These are phyloP conservation scores for Pegoplata infirma DNA, from an alignment of 2,888 invertebrate species.

Conservation along the genomic window DNA sequence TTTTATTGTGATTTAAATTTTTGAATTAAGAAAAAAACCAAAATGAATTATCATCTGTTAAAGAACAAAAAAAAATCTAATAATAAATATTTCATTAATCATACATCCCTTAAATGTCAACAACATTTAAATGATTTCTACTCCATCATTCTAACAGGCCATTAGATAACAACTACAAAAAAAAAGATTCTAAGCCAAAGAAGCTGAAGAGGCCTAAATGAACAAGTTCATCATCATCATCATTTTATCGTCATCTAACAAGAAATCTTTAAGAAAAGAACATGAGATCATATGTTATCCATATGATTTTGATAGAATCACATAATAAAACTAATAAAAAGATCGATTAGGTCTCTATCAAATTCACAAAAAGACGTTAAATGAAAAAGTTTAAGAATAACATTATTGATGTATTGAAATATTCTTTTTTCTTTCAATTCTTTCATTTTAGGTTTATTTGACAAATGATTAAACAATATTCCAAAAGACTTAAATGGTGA, in stretches of 20 bases:
- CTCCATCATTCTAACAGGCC: not conserved
- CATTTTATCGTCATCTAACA: too few species aligned
- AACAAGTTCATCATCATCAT: not conserved
- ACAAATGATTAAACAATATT: constrained; percentile 23
- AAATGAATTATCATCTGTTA: constrained; percentile 15
- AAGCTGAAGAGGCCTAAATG: not conserved
- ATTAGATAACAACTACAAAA: not conserved
- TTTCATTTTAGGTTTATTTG: too few species aligned
- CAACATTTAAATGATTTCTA: constrained; percentile 35
- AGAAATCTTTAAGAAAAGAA: not conserved
- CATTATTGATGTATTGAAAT: constrained; percentile 14
- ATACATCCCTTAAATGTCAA: constrained; percentile 46
- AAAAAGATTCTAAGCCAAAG: not conserved
- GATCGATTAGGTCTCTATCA: constrained; percentile 10
- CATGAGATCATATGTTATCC: not conserved
- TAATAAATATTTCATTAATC: constrained; percentile 40
- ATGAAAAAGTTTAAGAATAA: not conserved
- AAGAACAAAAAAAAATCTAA: not conserved
- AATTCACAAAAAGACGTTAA: not conserved
- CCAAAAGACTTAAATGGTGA: not conserved
- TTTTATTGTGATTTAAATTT: not conserved
- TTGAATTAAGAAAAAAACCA: not conserved
- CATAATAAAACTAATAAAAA: not conserved
- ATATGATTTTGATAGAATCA: not conserved
- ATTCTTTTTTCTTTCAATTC: not conserved